Base-by-base conservation (phyloP, 2,797 vertebrate genomes). In the Sandelia bainsii region DNA sequence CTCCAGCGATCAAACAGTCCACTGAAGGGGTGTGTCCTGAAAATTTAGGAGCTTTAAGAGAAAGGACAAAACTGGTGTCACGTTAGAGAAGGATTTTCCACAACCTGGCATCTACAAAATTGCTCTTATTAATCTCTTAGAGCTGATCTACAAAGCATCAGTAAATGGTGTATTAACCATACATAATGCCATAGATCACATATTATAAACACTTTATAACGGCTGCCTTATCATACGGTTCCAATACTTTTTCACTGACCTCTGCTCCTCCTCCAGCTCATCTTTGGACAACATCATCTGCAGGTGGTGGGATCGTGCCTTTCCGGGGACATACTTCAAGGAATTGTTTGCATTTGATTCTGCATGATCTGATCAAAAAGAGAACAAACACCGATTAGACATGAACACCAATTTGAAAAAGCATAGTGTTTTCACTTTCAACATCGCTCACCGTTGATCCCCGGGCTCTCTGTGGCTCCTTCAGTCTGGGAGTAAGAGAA, bases 261-360 rank as follows among this genome's bases (percentile, higher is more conserved):
- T 97, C 89, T 96, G 96, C 67, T 99, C 97, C 85, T 98, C 97
- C 87, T 97, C 95, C 34, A 98, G 87, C 66, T 99, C 97, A 72
- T 98, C 96, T 90, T 92, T 94, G 87, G 96, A 96, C 96, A 99
- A 96, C 96, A 97, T 96, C 86, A 90, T 94, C 89, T 96, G 94
- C 87, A 97, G 91, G 66, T 97, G 97, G 83, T 95, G 96, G 34
- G 96, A 95, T 54, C 96, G 92, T 70, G 97, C 93, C 92, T 96
- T 96, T 75, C 97, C 97, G 3, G 97, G 97, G 61, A 94, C 86
- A 79, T 98, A 99, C 81, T 93, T 96, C 80, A 97, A 93, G 73
- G 94, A 92, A 71, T 93, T 85, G 48, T 85, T 74, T 19, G 60
- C 63, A 19, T 76, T 72, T n/a, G 73, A 71, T 6, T 81, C 75